Evolutionary conservation across 2,797 vertebrate species (phyloP).

Genomic region (Okamejei kenojei): DNA sequence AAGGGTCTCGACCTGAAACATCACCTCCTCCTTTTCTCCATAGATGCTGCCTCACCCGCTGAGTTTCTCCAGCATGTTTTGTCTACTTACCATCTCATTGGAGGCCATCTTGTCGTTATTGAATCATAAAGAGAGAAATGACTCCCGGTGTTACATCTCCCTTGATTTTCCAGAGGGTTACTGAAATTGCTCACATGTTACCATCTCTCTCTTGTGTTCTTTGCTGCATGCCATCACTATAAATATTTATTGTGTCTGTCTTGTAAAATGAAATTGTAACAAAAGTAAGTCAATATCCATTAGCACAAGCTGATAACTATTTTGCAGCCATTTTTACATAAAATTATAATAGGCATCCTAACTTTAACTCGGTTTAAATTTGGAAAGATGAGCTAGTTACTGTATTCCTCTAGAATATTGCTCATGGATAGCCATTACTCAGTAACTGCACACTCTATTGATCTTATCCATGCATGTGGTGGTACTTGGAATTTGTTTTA

Average conservation of each 20-base stretch:
- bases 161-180: not conserved
- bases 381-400: not conserved
- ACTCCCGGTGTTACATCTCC: not conserved
- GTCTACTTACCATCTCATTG: not conserved
- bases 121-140: not conserved
- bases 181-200: not conserved
- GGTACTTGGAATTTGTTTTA: constrained; percentile 16
- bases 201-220: not conserved
- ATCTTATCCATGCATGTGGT: not conserved
- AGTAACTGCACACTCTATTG: not conserved
- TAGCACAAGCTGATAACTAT: not conserved
- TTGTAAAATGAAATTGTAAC: not conserved
- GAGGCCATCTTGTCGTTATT: not conserved
- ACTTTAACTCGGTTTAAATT: not conserved
- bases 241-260: not conserved
- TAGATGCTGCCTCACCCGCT: no score
- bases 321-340: not conserved
- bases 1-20: no score
- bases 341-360: not conserved
- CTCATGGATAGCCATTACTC: not conserved
- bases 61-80: no score
- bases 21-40: no score
- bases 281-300: not conserved
- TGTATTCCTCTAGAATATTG: not conserved
- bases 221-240: not conserved